A percentile compares a stretch with the other conserved stretches of the same genome.
Evolutionary conservation across 2,113 vertebrate species (phyloP).

Genomic region (Hymenochirus boettgeri): DNA sequence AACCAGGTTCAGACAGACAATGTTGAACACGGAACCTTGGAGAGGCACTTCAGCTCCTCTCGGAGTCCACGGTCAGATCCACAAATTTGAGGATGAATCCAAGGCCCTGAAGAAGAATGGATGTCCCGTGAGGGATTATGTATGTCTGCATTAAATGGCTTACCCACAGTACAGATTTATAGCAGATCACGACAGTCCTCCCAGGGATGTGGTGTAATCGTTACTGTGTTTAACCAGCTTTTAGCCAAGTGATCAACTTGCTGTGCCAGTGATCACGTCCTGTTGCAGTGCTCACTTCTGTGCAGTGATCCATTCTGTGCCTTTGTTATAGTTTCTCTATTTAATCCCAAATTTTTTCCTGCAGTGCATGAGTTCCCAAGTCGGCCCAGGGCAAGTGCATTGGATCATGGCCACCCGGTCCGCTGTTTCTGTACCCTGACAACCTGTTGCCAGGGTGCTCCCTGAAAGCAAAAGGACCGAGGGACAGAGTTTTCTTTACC

Average conservation of each 20-base stretch:
- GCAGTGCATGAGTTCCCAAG: conserved; percentile 72
- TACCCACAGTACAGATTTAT: too few relatives aligned
- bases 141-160: too few relatives aligned
- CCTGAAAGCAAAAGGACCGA: conserved; percentile 70
- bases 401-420: conserved; percentile 85
- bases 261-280: too few relatives aligned
- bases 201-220: too few relatives aligned
- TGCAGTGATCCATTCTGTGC: not conserved
- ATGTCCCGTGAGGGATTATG: too few relatives aligned
- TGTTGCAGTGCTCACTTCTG: too few relatives aligned
- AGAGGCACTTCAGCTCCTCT: conserved; percentile 68
- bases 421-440: conserved; percentile 87
- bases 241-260: not conserved
- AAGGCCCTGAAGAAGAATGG: conserved; percentile 57
- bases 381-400: conserved; percentile 71
- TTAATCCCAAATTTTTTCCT: conserved; percentile 33
- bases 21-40: conserved; percentile 79
- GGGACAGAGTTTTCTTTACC: conserved; percentile 73
- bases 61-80: conserved; percentile 57
- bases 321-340: not conserved
- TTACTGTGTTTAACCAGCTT: not conserved
- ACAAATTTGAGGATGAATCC: conserved; percentile 55
- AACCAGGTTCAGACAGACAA: conserved; percentile 61
- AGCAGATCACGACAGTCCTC: too few relatives aligned
- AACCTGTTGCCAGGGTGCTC: conserved; percentile 83